Conservation (phyloP, 2,888 invertebrate genomes). For the Sialis lutaria region DNA sequence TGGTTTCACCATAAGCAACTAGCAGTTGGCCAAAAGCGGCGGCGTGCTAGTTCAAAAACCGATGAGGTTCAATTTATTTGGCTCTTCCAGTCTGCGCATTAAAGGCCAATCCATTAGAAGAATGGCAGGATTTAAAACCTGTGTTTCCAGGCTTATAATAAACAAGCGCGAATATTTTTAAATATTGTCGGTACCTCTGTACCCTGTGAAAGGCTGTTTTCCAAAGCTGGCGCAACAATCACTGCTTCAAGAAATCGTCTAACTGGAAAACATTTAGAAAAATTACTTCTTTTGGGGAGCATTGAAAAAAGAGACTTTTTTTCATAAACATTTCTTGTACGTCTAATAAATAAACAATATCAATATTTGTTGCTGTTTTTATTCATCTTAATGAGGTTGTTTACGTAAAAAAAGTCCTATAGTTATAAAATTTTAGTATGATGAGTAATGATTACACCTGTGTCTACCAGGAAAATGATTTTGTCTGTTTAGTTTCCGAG, state of each 20-base stretch:
- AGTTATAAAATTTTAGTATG: too few species aligned
- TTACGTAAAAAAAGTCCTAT: too few species aligned
- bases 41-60: conserved; percentile 6
- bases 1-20: conserved; percentile 9
- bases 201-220: too few species aligned
- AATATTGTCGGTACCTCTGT: neutral
- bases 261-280: neutral
- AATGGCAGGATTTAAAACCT: conserved; percentile 8
- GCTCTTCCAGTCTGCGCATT: conserved; percentile 6
- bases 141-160: conserved; percentile 6
- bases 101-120: conserved; percentile 6
- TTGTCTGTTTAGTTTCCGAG: too few species aligned
- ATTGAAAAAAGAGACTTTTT: neutral
- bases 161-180: conserved; percentile 11
- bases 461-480: too few species aligned
- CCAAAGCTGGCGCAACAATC: conserved; percentile 1
- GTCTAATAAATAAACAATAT: too few species aligned
- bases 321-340: neutral
- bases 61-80: conserved; percentile 8
- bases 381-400: too few species aligned
- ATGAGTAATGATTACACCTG: too few species aligned
- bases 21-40: conserved; percentile 8
- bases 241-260: neutral
- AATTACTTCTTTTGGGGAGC: conserved; percentile 1
- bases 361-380: too few species aligned